phyloP scores from a whole-genome alignment of 2,888 invertebrate genomes.

The Campoplex nolae region DNA sequence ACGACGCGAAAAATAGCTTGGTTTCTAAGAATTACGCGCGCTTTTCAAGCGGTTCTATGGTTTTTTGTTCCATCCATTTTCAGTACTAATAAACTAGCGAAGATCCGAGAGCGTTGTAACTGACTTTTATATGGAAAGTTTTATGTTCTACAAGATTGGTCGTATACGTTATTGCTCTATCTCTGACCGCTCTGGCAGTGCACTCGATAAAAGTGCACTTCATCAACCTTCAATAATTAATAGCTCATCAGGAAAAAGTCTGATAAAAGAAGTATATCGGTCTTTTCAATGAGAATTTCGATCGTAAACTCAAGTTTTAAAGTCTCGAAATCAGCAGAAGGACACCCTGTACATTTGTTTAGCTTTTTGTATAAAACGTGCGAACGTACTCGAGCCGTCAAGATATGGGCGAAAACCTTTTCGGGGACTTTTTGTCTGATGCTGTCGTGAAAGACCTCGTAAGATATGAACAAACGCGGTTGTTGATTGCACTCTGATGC shows the following conservation, averaged over 20 bases:
- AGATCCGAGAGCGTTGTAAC: background rate
- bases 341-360: background rate
- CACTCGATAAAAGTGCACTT: no score
- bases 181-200: no score
- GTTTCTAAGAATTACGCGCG: background rate
- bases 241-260: background rate
- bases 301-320: background rate
- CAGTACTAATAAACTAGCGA: no score
- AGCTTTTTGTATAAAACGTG: background rate
- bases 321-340: background rate
- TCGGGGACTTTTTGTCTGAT: constrained; percentile 1
- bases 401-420: background rate
- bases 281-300: background rate
- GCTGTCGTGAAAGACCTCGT: background rate
- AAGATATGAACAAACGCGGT: background rate
- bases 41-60: background rate
- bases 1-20: background rate
- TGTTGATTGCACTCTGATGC: background rate
- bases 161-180: background rate
- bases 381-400: background rate
- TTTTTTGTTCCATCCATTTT: background rate
- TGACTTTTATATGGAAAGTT: background rate
- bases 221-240: background rate
- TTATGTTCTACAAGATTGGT: background rate
- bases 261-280: background rate